phyloP scores from a whole-genome alignment of 2,888 invertebrate genomes.

The Steinernema hermaphroditum region DNA sequence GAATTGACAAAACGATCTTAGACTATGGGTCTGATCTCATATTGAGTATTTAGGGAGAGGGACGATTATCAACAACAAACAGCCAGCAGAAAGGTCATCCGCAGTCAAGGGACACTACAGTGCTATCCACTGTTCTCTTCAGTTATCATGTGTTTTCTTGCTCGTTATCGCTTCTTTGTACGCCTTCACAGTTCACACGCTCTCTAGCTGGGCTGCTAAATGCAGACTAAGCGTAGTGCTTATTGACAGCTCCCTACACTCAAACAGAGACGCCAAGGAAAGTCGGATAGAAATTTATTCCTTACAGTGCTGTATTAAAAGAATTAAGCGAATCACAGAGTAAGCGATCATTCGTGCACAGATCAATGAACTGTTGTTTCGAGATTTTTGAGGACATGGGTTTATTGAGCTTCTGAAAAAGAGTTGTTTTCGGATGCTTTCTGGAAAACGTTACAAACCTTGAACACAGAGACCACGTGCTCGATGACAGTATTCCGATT shows the following conservation, averaged over 20 bases:
- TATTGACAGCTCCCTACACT: too few relatives aligned
- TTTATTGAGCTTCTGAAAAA: constrained; percentile 25
- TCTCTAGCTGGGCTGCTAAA: too few relatives aligned
- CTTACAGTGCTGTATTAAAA: not conserved
- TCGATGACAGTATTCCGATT: constrained; percentile 36
- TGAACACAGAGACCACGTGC: constrained; percentile 39
- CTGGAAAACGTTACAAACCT: constrained; percentile 33
- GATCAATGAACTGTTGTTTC: constrained; percentile 16
- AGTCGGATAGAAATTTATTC: not conserved
- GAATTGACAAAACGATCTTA: too few relatives aligned
- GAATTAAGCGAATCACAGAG: constrained; percentile 25
- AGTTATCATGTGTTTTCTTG: constrained; percentile 6
- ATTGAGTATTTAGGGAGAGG: too few relatives aligned
- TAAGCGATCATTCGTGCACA: constrained; percentile 24
- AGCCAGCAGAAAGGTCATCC: too few relatives aligned
- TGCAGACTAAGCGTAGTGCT: too few relatives aligned
- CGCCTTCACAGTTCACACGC: not conserved
- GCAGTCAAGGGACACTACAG: too few relatives aligned
- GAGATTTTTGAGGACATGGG: constrained; percentile 7
- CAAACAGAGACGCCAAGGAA: too few relatives aligned
- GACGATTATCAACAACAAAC: too few relatives aligned
- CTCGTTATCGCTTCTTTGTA: not conserved
- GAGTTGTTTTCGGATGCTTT: not conserved
- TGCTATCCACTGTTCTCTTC: too few relatives aligned
- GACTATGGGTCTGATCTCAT: too few relatives aligned